Evolutionary conservation across 2,113 vertebrate species (phyloP).

Genomic region (Isichthys henryi): DNA sequence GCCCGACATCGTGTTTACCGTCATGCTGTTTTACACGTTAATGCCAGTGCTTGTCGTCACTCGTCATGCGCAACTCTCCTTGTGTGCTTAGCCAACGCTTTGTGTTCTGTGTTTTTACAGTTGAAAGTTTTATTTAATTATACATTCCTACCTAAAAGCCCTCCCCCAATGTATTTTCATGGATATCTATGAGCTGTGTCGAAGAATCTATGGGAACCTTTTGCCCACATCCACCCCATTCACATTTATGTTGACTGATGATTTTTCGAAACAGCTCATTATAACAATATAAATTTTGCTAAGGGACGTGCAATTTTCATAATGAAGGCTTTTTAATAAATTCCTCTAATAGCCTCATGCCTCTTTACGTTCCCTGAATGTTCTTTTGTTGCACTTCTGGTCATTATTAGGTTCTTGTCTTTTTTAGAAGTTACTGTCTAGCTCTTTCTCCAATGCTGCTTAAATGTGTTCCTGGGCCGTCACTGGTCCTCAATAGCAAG

Average conservation of each 20-base stretch:
- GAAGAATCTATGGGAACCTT: background rate
- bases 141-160: background rate
- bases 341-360: background rate
- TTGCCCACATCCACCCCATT: background rate
- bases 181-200: background rate
- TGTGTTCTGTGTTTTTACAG: constrained; percentile 20
- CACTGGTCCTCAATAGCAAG: background rate
- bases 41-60: constrained; percentile 7
- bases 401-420: background rate
- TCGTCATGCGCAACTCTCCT: background rate
- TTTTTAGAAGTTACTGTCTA: background rate
- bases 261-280: background rate
- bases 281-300: background rate
- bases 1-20: constrained; percentile 2
- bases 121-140: constrained; percentile 20
- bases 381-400: background rate
- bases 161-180: constrained; percentile 5
- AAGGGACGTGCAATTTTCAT: background rate
- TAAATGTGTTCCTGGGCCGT: background rate
- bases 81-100: background rate
- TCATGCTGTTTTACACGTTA: constrained; percentile 23
- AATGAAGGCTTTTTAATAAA: background rate
- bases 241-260: background rate
- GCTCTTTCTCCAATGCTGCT: background rate
- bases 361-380: background rate